Evolutionary conservation across 2,113 vertebrate species (phyloP), one percentile per base, ranked within the genome.

Genomic region (Pomatostomus ruficeps): DNA sequence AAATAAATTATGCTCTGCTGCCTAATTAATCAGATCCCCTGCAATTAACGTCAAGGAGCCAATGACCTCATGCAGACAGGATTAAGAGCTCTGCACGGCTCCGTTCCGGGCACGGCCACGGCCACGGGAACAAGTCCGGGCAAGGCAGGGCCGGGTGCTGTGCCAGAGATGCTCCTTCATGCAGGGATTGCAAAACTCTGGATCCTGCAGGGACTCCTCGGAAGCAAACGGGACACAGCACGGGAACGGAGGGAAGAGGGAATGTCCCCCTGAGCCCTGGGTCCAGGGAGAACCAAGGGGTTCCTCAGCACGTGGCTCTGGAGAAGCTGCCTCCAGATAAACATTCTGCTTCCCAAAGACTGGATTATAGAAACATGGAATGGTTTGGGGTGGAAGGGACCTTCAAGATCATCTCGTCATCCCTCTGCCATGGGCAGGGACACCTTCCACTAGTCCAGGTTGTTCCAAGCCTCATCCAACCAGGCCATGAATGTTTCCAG

Each of bases 1-100:
- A 52, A 75, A 91, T 93, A 72, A 78, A 75, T 79, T 28, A 68
- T 0, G 81, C 84, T 82, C 55, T 75, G 70, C 6, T 82, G 66
- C 72, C 72, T 80, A 90, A 95, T 88, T 94, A 88, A 93, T 73
- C 91, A 90, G 88, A 88, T 96, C 85, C 79, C 67, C 63, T 17
- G 59, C 65, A 91, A 93, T 94, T 91, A 93, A 83, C 4, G 3
- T 88, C 82, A 88, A 45, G 72, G 71, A 66, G 71, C 48, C 78
- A 23, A 8, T 43, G 68, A 93, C 22, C 82, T 88, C 85, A 85
- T 24, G 9, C 70, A 79, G 85, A 82, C 3, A 38, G 48, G 85
- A 89, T 93, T 63, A 71, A 65, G 43, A 48, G 85, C 92, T 85
- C 85, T 22, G 35, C 25, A 43, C 79, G 77, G 4, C 66, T 88